Conservation (phyloP, 2,888 invertebrate species). For the Alloplasta piceator region DNA sequence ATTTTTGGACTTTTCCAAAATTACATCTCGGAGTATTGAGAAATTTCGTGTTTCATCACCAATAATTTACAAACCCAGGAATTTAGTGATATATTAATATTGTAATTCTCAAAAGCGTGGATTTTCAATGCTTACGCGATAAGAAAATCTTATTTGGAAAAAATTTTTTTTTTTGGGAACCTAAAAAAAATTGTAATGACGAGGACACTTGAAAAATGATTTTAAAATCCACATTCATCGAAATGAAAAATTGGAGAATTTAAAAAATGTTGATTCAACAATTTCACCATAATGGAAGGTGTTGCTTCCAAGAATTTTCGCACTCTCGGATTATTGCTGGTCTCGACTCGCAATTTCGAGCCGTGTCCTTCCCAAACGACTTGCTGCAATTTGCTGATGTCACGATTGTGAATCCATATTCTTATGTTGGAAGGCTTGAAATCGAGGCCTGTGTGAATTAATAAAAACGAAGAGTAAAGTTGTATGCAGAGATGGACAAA, state of each 20-base stretch:
- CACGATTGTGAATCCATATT: conserved; percentile 98
- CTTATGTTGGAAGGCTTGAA: conserved; percentile 95
- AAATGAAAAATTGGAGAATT: neutral
- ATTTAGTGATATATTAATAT: no score
- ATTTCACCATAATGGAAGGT: conserved; percentile 94
- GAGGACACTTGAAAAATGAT: no score
- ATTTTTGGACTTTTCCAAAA: no score
- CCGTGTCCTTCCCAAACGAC: conserved; percentile 97
- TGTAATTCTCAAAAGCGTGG: no score
- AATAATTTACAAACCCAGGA: no score
- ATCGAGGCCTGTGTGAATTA: conserved; percentile 86
- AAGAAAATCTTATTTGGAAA: no score
- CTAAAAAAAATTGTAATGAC: no score
- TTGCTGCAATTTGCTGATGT: conserved; percentile 93
- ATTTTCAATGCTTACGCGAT: no score
- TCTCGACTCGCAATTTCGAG: conserved; percentile 91
- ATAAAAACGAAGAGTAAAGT: neutral
- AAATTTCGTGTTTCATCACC: no score
- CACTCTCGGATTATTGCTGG: conserved; percentile 92
- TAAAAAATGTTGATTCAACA: neutral
- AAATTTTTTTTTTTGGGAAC: no score
- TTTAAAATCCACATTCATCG: neutral
- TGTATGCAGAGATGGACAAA: neutral
- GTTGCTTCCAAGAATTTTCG: conserved; percentile 95
- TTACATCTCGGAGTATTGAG: no score